Conservation (phyloP, 2,797 vertebrate species). For the Ispidina picta region DNA sequence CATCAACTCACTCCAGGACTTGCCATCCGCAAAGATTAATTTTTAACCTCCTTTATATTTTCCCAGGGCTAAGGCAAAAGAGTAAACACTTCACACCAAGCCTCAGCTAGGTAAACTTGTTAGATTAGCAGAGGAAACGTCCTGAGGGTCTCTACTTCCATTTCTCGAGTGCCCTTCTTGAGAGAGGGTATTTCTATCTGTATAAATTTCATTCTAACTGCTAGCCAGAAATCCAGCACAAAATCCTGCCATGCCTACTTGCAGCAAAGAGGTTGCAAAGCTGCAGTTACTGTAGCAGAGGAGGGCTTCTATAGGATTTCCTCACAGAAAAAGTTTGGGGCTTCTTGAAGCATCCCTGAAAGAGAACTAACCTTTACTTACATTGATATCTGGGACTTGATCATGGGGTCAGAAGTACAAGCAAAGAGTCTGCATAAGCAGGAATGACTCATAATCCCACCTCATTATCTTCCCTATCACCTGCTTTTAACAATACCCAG, state of each 20-base stretch:
- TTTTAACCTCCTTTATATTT: constrained; percentile 39
- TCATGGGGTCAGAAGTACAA: constrained; percentile 63
- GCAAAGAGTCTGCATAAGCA: background rate
- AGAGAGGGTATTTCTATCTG: background rate
- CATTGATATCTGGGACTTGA: constrained; percentile 28
- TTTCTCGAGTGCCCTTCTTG: background rate
- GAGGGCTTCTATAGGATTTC: background rate
- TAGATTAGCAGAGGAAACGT: background rate
- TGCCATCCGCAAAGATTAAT: constrained; percentile 46
- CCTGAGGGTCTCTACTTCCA: background rate
- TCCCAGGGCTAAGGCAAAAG: constrained; percentile 9
- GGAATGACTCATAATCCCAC: background rate
- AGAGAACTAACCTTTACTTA: constrained; percentile 29
- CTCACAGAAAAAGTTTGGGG: background rate
- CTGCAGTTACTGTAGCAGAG: background rate
- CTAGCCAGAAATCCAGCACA: background rate
- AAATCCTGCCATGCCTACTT: background rate
- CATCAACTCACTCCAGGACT: background rate
- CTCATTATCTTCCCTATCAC: background rate
- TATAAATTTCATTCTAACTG: background rate
- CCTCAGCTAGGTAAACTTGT: background rate
- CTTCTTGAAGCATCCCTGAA: constrained; percentile 34
- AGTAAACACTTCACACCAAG: background rate
- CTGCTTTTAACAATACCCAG: constrained; percentile 1
- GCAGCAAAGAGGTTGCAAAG: background rate